Conservation (phyloP, 64 coral and sea anemone genomes). For the Catalaphyllia jardinei region DNA sequence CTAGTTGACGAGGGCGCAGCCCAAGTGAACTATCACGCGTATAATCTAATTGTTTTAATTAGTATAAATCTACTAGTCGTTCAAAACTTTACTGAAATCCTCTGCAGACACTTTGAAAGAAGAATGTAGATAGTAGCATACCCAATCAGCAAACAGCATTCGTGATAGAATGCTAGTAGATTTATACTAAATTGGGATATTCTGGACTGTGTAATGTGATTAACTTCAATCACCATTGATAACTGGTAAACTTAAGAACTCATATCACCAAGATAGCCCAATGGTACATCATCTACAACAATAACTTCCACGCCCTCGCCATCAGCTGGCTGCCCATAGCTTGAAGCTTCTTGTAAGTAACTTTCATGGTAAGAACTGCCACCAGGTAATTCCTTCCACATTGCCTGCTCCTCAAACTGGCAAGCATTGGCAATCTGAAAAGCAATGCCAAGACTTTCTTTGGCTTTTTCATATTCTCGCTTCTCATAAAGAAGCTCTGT, state of each 20-base stretch:
- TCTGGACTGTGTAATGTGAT: too few species aligned
- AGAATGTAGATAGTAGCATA: too few species aligned
- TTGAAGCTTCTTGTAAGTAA: background rate
- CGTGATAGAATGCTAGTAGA: too few species aligned
- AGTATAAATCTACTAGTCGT: too few species aligned
- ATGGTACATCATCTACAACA: background rate
- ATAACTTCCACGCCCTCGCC: background rate
- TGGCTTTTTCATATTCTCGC: slow-evolving; percentile 59
- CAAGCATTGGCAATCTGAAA: slow-evolving; percentile 23
- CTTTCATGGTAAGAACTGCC: background rate
- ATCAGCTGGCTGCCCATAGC: background rate
- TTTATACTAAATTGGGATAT: too few species aligned
- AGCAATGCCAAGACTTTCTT: slow-evolving; percentile 50
- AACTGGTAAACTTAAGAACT: background rate
- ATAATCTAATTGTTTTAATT: too few species aligned
- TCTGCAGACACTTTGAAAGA: too few species aligned
- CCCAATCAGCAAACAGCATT: too few species aligned
- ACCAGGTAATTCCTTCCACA: background rate
- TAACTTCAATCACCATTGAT: too few species aligned
- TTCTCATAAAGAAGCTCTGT: slow-evolving; percentile 55
- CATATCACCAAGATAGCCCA: slow-evolving; percentile 17
- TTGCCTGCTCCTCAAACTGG: slow-evolving; percentile 26
- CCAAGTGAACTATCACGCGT: too few species aligned
- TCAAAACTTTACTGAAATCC: too few species aligned
- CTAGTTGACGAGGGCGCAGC: too few species aligned